Evolutionary conservation across 1,140 invertebrate species (phyloP).

Genomic region (Bombus haemorrhoidalis): DNA sequence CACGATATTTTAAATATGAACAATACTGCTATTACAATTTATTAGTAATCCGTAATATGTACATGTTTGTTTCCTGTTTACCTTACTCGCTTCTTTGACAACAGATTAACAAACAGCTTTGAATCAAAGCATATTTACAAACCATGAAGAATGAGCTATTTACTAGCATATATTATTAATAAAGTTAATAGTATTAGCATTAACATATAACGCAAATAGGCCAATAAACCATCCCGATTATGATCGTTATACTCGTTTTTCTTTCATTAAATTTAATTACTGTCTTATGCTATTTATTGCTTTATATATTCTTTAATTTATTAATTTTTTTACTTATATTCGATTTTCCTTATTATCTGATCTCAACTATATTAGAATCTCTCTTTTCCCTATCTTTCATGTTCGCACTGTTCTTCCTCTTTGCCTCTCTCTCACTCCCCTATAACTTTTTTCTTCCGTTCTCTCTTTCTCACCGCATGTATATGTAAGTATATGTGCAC

Average conservation of each 20-base stretch:
- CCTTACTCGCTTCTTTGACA: not conserved
- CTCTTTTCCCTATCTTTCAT: constrained; percentile 40
- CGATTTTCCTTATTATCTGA: not conserved
- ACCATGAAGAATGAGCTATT: not conserved
- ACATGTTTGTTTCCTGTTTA: not conserved
- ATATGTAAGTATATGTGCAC: constrained; percentile 43
- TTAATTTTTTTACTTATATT: not conserved
- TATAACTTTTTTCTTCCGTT: constrained; percentile 51
- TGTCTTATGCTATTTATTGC: not conserved
- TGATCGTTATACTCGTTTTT: not conserved
- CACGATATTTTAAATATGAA: no score
- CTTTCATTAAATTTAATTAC: constrained; percentile 11
- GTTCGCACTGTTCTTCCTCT: constrained; percentile 54
- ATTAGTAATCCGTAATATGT: no score
- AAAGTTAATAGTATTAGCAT: not conserved
- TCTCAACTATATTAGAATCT: constrained; percentile 26
- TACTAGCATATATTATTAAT: not conserved
- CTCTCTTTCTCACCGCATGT: constrained; percentile 31
- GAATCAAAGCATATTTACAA: not conserved
- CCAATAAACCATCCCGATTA: not conserved
- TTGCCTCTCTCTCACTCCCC: constrained; percentile 52
- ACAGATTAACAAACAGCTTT: not conserved
- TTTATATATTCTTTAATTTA: not conserved
- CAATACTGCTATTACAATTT: no score
- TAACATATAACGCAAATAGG: not conserved